Base-by-base conservation (phyloP, 2,888 invertebrate species). In the Agriopis marginaria region DNA sequence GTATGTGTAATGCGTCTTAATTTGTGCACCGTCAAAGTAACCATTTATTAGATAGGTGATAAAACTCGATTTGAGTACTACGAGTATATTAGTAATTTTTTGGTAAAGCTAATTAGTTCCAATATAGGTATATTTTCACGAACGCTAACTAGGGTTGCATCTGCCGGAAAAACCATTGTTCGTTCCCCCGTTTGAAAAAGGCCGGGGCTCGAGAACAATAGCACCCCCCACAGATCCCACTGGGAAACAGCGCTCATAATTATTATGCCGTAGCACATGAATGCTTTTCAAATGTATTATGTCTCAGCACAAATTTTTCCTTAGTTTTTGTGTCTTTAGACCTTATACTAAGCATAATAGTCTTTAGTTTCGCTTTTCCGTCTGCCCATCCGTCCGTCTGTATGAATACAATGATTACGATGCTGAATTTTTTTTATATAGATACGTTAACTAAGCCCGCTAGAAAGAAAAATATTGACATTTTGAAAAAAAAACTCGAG, bases 101-200 rank as follows among this genome's bases (percentile, higher is more conserved):
- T 45, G 44, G 12, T 23, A 23, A 58, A 44, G 23, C 58, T 58
- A 58, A 58, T 58, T 45, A 58, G 44, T 12, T 45, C 6, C 12
- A 11, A 23, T 45, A 58, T 58, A 23, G 44, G 45, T 17, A 58
- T 58, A 45, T 58, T 45, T 55, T 58, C 45, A 23, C 44, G 17
- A 44, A 12, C 44, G 51, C 54, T 55, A 49, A 40, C 55, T 12
- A 23, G 45, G 55, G 12, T 17, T 12, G 40, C n/a, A 64, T 49
- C 64, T 56, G 49, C n/a, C 64, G 64, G 50, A 56, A 50, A 23
- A 56, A 42, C 17, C 56, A 50, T 64, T 64, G 56, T 64, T 58
- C n/a, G 40, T 6, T 42, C 17, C 42, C 40, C n/a, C 17, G 47
- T 63, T 39, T 6, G n/a, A 63, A 63, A 63, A 63, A 32, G 14